Evolutionary conservation across 2,888 invertebrate species (phyloP).

Genomic region (Rhaphigaster nebulosa): DNA sequence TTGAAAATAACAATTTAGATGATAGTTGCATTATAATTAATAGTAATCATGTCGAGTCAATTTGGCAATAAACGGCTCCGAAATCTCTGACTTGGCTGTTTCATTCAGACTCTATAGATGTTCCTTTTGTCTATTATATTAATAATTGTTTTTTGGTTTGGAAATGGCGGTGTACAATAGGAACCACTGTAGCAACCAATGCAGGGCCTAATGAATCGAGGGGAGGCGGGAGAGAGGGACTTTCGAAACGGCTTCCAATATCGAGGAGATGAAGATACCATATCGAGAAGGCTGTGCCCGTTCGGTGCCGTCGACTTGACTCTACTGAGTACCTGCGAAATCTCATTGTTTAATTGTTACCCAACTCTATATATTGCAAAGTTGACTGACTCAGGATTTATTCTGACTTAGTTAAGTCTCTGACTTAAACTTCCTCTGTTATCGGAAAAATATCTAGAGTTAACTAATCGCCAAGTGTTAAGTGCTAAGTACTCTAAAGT

Average conservation of each 20-base stretch:
- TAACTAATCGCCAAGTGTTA: not conserved
- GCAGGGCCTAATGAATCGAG: not conserved
- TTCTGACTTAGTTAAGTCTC: not conserved
- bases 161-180: not conserved
- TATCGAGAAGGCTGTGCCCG: not conserved
- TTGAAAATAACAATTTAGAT: too few species aligned
- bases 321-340: not conserved
- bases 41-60: not conserved
- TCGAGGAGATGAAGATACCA: not conserved
- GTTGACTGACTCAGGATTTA: not conserved
- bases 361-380: not conserved
- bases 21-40: not conserved
- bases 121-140: not conserved
- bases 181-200: not conserved
- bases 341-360: not conserved
- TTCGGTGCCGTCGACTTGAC: not conserved
- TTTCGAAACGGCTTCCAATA: not conserved
- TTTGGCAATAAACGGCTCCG: not conserved
- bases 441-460: not conserved
- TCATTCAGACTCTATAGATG: not conserved
- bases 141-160: not conserved
- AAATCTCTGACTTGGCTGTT: not conserved
- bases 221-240: too few species aligned
- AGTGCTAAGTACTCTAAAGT: too few species aligned
- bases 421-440: not conserved